A percentile compares a stretch with the other conserved stretches of the same genome.
Conservation (phyloP, 2,113 vertebrate species). For the Ceyx margarethae region DNA sequence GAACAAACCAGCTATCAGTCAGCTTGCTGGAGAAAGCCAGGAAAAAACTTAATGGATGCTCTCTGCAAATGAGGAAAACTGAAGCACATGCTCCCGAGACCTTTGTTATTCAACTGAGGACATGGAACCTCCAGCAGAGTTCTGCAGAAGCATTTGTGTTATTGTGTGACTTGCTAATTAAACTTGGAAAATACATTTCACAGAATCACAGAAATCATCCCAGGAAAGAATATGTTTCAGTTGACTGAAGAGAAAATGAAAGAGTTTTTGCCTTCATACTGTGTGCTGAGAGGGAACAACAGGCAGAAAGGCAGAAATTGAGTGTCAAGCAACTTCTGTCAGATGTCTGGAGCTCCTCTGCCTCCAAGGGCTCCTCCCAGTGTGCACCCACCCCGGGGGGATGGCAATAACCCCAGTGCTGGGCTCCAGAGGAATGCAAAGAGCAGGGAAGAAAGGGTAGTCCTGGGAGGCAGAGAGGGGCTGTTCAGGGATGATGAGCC, state of each 20-base stretch:
- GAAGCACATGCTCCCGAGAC: background rate
- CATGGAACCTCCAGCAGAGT: slow-evolving; percentile 22
- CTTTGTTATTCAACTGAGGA: slow-evolving; percentile 19
- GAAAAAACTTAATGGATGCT: background rate
- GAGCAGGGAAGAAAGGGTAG: background rate
- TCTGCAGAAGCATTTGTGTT: background rate
- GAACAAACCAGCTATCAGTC: slow-evolving; percentile 74
- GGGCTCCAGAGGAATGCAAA: background rate
- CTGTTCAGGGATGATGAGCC: background rate
- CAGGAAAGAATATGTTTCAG: background rate
- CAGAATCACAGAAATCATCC: background rate
- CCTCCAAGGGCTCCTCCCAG: background rate
- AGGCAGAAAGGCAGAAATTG: background rate
- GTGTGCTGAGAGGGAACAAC: background rate
- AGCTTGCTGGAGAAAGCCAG: slow-evolving; percentile 45
- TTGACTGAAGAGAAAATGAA: slow-evolving; percentile 22
- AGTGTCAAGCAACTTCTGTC: background rate
- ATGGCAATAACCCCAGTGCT: background rate
- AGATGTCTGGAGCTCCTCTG: background rate
- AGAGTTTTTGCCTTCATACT: background rate
- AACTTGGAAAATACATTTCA: slow-evolving; percentile 37
- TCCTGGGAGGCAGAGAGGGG: background rate
- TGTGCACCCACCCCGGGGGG: background rate
- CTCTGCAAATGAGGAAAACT: slow-evolving; percentile 11
- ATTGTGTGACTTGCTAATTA: slow-evolving; percentile 35